Conservation (phyloP, 2,113 vertebrate species). For the Apistogramma diplotaenia region DNA sequence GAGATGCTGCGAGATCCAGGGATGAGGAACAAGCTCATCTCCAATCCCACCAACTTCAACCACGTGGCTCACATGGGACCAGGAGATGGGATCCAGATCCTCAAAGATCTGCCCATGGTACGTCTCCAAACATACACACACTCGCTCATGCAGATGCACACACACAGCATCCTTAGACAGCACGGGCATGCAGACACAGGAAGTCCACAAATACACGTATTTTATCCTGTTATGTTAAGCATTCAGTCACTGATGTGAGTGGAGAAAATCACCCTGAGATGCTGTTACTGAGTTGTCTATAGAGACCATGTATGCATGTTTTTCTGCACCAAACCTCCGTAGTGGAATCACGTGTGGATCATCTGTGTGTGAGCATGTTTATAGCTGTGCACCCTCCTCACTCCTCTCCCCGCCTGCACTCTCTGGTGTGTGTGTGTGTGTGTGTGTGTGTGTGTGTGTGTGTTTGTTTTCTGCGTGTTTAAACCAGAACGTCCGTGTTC, state of each 20-base stretch:
- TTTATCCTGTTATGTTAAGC: neutral
- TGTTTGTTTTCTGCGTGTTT: constrained; percentile 29
- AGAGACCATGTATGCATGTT: neutral
- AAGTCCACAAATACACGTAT: neutral
- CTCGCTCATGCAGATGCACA: too few relatives aligned
- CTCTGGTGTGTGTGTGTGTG: neutral
- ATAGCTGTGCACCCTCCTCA: constrained; percentile 32
- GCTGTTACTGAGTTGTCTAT: neutral
- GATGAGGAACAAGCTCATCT: constrained; percentile 99
- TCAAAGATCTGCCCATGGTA: constrained; percentile 98
- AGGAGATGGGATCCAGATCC: constrained; percentile 98
- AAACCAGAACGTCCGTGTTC: constrained; percentile 89
- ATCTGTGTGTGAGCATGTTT: constrained; percentile 3
- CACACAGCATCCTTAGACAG: neutral
- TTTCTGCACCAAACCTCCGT: neutral
- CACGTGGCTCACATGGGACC: constrained; percentile 99
- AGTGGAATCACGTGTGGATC: neutral
- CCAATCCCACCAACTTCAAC: constrained; percentile 99
- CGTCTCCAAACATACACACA: neutral
- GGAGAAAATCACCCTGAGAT: neutral
- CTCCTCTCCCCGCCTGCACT: constrained; percentile 37
- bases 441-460: neutral
- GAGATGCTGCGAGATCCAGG: constrained; percentile 98
- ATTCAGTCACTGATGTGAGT: neutral
- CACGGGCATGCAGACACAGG: neutral